A percentile compares a stretch with the other conserved stretches of the same genome.
Conservation (phyloP, 2,797 vertebrate species). For the Enteromius viviparus region DNA sequence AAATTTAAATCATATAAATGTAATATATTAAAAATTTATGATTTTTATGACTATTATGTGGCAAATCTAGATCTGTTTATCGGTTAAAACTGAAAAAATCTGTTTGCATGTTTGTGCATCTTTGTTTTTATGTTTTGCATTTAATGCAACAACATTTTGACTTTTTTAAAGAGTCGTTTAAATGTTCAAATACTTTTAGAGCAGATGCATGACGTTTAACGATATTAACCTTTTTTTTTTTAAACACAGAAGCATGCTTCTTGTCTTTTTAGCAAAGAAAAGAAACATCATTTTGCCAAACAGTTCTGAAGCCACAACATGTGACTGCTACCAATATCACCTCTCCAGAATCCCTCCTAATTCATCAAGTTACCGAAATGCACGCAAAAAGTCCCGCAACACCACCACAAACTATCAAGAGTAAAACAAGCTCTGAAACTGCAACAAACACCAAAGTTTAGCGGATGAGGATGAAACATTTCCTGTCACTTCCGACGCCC, state of each 20-base stretch:
- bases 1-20: not conserved
- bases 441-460: not conserved
- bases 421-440: not conserved
- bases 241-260: not conserved
- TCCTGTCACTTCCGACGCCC: not conserved
- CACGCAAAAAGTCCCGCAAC: not conserved
- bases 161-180: not conserved
- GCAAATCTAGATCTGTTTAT: not conserved
- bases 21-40: not conserved
- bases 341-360: not conserved
- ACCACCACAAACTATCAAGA: not conserved
- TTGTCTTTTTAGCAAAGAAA: not conserved
- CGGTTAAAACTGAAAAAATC: not conserved
- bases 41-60: not conserved
- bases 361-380: not conserved
- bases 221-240: not conserved
- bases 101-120: not conserved
- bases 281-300: not conserved
- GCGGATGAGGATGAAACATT: slow-evolving; percentile 30
- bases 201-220: not conserved
- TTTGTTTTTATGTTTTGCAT: not conserved
- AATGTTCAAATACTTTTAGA: not conserved
- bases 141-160: not conserved
- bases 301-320: not conserved
- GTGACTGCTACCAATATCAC: not conserved